These are phyloP conservation scores for Zaprionus davidi DNA, from an alignment of 1,140 invertebrate genomes.

Conservation along the genomic window DNA sequence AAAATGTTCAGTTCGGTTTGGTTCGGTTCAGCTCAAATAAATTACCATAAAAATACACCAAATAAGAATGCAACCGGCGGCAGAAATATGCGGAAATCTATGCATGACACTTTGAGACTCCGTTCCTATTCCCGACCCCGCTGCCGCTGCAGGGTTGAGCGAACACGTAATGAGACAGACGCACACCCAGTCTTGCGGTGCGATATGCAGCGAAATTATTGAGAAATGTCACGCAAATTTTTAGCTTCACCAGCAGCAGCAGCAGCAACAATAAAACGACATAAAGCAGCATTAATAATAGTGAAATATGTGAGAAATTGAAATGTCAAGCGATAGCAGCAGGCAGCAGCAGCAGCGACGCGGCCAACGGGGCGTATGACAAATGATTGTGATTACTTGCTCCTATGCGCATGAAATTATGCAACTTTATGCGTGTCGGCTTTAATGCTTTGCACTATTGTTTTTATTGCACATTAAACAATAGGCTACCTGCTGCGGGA, in stretches of 20 bases:
- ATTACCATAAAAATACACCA: constrained; percentile 77
- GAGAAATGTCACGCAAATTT: constrained; percentile 81
- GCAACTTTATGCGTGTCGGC: constrained; percentile 55
- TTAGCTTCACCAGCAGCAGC: constrained; percentile 13
- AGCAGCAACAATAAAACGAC: constrained; percentile 23
- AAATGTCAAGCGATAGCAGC: constrained; percentile 69
- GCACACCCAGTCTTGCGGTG: constrained; percentile 27
- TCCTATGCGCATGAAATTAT: constrained; percentile 77
- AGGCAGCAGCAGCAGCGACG: background rate
- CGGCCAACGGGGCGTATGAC: constrained; percentile 46
- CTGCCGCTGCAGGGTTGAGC: background rate
- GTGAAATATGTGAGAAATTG: constrained; percentile 72
- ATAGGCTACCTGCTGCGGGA: background rate
- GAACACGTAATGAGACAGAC: constrained; percentile 56
- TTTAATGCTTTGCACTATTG: constrained; percentile 12
- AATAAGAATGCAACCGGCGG: constrained; percentile 63
- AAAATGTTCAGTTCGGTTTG: constrained; percentile 45
- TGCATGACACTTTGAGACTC: constrained; percentile 63
- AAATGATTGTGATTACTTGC: constrained; percentile 76
- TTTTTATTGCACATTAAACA: constrained; percentile 25
- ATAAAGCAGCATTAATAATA: constrained; percentile 62
- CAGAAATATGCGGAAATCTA: constrained; percentile 74
- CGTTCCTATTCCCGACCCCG: background rate
- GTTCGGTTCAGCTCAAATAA: constrained; percentile 67
- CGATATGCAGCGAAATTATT: constrained; percentile 70